Evolutionary conservation across 1,140 invertebrate species (phyloP).

Genomic region (Oscheius sp.): DNA sequence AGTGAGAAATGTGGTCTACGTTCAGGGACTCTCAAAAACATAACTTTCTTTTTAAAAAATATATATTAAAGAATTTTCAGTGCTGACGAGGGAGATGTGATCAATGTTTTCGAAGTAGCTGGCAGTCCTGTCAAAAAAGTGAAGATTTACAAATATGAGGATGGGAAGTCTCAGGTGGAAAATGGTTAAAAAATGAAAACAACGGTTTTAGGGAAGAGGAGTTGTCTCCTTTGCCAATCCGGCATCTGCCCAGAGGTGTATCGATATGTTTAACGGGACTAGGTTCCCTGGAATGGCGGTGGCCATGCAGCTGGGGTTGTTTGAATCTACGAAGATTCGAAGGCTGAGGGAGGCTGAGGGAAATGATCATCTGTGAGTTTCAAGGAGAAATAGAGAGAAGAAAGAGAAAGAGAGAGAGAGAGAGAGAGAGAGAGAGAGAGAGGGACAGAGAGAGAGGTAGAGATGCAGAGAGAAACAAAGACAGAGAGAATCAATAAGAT

Average conservation of each 20-base stretch:
- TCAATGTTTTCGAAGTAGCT: not conserved
- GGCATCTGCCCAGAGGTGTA: not conserved
- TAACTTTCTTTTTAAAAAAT: not conserved
- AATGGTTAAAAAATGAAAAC: not conserved
- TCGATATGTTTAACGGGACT: not conserved
- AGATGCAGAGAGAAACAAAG: too few species aligned
- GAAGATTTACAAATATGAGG: not conserved
- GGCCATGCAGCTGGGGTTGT: not conserved
- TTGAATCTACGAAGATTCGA: not conserved
- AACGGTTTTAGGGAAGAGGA: not conserved
- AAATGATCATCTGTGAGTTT: not conserved
- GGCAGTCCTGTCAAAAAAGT: not conserved
- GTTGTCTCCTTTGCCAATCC: not conserved
- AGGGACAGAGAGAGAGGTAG: too few species aligned
- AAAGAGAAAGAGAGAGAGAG: too few species aligned
- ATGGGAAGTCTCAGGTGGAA: not conserved
- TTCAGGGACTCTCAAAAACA: not conserved
- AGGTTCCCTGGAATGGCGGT: not conserved
- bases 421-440: too few species aligned
- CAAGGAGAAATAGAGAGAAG: too few species aligned
- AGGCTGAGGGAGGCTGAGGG: not conserved
- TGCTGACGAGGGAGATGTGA: not conserved
- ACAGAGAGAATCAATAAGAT: too few species aligned
- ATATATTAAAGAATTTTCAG: not conserved
- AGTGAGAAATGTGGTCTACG: constrained; percentile 1